Conservation (phyloP, 35 echinoderm and acorn worm genomes). For the Heliocidaris erythrogramma region DNA sequence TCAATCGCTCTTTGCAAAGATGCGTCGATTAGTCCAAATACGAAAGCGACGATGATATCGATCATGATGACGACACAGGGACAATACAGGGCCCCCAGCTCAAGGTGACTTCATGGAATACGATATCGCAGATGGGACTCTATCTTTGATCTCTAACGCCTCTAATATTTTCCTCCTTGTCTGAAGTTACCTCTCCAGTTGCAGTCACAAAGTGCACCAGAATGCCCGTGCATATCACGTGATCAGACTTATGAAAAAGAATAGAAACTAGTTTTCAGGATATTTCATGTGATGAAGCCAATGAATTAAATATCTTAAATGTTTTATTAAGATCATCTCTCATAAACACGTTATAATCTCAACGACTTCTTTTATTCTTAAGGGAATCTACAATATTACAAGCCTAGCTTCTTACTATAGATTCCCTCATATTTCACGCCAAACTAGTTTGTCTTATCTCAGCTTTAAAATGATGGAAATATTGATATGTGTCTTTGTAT, state of each 20-base stretch:
- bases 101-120: not conserved
- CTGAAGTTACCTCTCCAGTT: conserved; percentile 9
- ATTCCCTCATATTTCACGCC: no score
- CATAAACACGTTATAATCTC: no score
- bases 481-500: no score
- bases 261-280: not conserved
- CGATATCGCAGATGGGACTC: not conserved
- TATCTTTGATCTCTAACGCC: conserved; percentile 3
- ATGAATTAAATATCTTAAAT: no score
- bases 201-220: not conserved
- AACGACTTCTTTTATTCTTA: no score
- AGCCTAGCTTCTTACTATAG: no score
- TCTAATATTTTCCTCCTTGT: not conserved
- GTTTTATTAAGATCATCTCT: no score
- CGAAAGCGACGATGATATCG: not conserved
- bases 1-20: not conserved
- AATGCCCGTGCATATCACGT: not conserved
- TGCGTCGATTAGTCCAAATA: not conserved
- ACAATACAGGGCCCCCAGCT: not conserved
- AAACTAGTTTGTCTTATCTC: no score
- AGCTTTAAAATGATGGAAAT: no score
- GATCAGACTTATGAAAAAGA: not conserved
- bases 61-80: not conserved
- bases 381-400: no score
- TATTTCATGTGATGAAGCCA: not conserved